Evolutionary conservation across 2,888 invertebrate species (phyloP).

Genomic region (Baccha elongata): DNA sequence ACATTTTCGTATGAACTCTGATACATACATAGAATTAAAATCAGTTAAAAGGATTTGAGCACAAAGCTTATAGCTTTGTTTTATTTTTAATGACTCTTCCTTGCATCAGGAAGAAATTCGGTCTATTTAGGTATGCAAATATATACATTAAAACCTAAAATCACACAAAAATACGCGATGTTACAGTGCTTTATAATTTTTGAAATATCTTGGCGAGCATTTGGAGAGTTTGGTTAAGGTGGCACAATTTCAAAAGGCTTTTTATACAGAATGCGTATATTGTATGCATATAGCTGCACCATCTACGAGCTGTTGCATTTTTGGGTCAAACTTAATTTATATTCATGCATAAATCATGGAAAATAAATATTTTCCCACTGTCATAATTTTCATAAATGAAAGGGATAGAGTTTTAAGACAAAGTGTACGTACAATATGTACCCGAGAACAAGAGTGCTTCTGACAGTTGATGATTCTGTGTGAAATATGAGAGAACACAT

Average conservation of each 20-base stretch:
- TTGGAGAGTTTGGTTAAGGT: not conserved
- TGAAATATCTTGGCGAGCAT: constrained; percentile 13
- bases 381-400: constrained; percentile 56
- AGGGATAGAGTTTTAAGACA: not conserved
- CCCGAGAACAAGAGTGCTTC: constrained; percentile 41
- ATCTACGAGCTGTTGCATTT: constrained; percentile 68
- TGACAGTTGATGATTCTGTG: constrained; percentile 66
- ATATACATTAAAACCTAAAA: not conserved
- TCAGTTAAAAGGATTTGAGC: too few relatives aligned
- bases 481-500: constrained; percentile 37
- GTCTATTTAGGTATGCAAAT: constrained; percentile 32
- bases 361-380: constrained; percentile 63
- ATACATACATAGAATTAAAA: too few relatives aligned
- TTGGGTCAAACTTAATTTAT: constrained; percentile 72
- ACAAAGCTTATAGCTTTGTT: too few relatives aligned
- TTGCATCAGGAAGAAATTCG: constrained; percentile 18
- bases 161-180: not conserved
- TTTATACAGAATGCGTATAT: not conserved
- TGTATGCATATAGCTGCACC: not conserved
- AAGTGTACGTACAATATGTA: not conserved
- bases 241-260: not conserved
- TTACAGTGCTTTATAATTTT: not conserved
- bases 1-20: too few relatives aligned
- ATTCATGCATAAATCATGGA: constrained; percentile 72
- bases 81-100: constrained; percentile 33